phyloP scores from a whole-genome alignment of 2,888 invertebrate genomes.

The Graphium colonna region DNA sequence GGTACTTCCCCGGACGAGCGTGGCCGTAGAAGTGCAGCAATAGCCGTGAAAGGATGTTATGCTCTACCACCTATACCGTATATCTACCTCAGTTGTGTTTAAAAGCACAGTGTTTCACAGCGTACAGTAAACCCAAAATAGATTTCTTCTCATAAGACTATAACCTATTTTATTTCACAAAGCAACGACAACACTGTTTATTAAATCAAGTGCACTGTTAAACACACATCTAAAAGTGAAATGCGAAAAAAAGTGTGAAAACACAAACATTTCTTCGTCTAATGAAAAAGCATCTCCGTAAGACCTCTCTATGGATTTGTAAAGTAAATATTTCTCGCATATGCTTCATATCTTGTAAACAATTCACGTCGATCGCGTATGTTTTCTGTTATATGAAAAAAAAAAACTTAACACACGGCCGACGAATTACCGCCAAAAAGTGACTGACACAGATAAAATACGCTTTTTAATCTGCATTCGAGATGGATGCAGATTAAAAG shows the following conservation, averaged over 20 bases:
- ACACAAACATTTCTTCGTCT: slow-evolving; percentile 12
- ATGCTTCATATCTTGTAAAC: slow-evolving; percentile 23
- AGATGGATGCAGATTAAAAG: too few species aligned
- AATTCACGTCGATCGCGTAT: slow-evolving; percentile 10
- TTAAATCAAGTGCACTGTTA: not conserved
- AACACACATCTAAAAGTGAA: slow-evolving; percentile 5
- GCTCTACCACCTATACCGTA: too few species aligned
- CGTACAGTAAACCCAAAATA: too few species aligned
- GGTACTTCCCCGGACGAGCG: too few species aligned
- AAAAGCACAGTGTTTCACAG: too few species aligned
- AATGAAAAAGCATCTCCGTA: slow-evolving; percentile 15
- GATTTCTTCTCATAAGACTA: too few species aligned
- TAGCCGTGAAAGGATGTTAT: too few species aligned
- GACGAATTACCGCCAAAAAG: not conserved
- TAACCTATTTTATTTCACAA: too few species aligned
- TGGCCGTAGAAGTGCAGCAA: too few species aligned
- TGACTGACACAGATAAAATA: not conserved
- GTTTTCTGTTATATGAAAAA: slow-evolving; percentile 16
- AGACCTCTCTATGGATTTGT: slow-evolving; percentile 16
- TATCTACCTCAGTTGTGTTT: too few species aligned
- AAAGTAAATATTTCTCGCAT: slow-evolving; percentile 24
- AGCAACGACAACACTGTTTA: too few species aligned
- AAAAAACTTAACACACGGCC: slow-evolving; percentile 2
- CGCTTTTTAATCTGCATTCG: not conserved
- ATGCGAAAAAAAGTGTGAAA: not conserved